phyloP scores from a whole-genome alignment of 92 coral and sea anemone genomes.

The Epizoanthus illoricatus region DNA sequence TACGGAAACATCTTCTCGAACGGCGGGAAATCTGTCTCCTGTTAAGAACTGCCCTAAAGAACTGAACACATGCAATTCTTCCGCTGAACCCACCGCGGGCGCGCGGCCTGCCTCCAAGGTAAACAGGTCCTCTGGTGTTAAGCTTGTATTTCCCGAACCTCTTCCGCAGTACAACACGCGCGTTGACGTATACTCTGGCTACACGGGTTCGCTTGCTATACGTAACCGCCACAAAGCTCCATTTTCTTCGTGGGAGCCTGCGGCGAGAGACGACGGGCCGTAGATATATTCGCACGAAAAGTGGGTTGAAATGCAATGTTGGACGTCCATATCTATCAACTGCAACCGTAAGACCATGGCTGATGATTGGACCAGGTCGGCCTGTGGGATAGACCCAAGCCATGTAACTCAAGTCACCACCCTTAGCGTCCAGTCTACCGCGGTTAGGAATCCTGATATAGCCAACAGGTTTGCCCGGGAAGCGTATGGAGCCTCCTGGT shows the following conservation, averaged over 20 bases:
- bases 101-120: slow-evolving; percentile 21
- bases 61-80: slow-evolving; percentile 28
- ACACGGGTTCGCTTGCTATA: slow-evolving; percentile 53
- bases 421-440: slow-evolving; percentile 41
- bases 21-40: slow-evolving; percentile 28
- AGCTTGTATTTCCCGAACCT: slow-evolving; percentile 15
- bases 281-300: slow-evolving; percentile 51
- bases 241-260: slow-evolving; percentile 42
- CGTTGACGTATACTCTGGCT: slow-evolving; percentile 56
- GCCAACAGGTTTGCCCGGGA: slow-evolving; percentile 45
- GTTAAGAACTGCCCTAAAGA: slow-evolving; percentile 5
- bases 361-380: slow-evolving; percentile 48
- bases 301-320: slow-evolving; percentile 31
- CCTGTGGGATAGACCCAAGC: slow-evolving; percentile 58
- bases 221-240: slow-evolving; percentile 70
- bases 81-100: slow-evolving; percentile 30
- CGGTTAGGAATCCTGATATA: slow-evolving; percentile 48
- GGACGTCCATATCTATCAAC: slow-evolving; percentile 61
- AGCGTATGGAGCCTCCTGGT: slow-evolving; percentile 21
- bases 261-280: slow-evolving; percentile 49
- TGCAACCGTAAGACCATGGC: slow-evolving; percentile 70
- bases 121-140: slow-evolving; percentile 29
- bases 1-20: slow-evolving; percentile 28
- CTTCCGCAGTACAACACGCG: slow-evolving; percentile 7
- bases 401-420: slow-evolving; percentile 44